A percentile compares a stretch with the other conserved stretches of the same genome.
phyloP scores from a whole-genome alignment of 1,140 invertebrate genomes.

The Lordiphosa collinella region DNA sequence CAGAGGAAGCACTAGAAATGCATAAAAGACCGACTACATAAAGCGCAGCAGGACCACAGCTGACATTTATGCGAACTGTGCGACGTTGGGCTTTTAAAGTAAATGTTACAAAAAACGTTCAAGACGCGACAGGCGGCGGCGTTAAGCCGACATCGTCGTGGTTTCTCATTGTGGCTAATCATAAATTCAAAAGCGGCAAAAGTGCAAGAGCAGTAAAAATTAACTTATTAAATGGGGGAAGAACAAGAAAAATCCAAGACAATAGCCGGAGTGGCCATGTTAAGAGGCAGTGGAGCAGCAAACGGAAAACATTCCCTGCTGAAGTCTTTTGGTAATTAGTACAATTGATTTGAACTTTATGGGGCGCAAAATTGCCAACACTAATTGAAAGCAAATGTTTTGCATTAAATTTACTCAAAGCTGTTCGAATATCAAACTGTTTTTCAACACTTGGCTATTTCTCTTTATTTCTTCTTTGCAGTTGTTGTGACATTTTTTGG shows the following conservation, averaged over 20 bases:
- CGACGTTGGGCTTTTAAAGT: conserved; percentile 46
- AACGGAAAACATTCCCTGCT: not conserved
- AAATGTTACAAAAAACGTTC: conserved; percentile 31
- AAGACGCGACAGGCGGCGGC: conserved; percentile 6
- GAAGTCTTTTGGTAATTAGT: conserved; percentile 59
- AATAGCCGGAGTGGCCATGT: conserved; percentile 6
- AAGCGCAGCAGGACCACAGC: conserved; percentile 62
- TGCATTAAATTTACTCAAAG: conserved; percentile 37
- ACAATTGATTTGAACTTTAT: conserved; percentile 79
- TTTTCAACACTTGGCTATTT: conserved; percentile 52
- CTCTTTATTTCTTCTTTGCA: conserved; percentile 35
- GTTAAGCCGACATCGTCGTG: conserved; percentile 16
- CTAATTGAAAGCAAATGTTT: conserved; percentile 70
- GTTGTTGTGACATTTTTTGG: conserved; percentile 75
- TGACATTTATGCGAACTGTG: conserved; percentile 65
- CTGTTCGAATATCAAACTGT: conserved; percentile 44
- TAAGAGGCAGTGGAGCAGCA: conserved; percentile 33
- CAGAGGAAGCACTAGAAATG: conserved; percentile 65
- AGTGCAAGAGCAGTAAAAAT: conserved; percentile 72
- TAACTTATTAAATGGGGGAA: conserved; percentile 71
- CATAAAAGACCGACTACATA: conserved; percentile 74
- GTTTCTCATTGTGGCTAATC: conserved; percentile 50
- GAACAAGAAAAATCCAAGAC: conserved; percentile 22
- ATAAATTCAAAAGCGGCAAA: conserved; percentile 72
- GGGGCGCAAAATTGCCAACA: conserved; percentile 53